A percentile compares a stretch with the other conserved stretches of the same genome.
Evolutionary conservation across 2,888 invertebrate species (phyloP).

Genomic region (Phyllotreta striolata): DNA sequence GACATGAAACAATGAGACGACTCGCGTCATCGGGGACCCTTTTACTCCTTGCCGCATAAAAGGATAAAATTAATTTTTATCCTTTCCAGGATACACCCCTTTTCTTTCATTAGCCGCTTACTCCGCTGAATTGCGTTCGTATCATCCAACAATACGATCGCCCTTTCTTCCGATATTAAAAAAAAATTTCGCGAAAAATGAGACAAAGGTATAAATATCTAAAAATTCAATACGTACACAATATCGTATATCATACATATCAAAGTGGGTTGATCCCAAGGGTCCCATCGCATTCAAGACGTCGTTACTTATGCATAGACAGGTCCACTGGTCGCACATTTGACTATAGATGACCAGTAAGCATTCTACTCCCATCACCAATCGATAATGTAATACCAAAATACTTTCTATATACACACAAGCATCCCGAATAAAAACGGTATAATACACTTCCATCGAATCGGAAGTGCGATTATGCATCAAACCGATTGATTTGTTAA

Average conservation of each 20-base stretch:
- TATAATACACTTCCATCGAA: not conserved
- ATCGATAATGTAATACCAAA: constrained; percentile 16
- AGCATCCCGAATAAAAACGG: constrained; percentile 1
- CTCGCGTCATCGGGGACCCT: constrained; percentile 53
- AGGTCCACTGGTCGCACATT: constrained; percentile 61
- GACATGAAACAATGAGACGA: constrained; percentile 63
- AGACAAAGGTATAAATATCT: constrained; percentile 54
- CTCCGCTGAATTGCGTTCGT: constrained; percentile 22
- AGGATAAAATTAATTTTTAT: constrained; percentile 55
- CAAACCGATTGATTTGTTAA: constrained; percentile 50
- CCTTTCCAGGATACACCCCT: constrained; percentile 46
- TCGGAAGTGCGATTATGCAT: constrained; percentile 41
- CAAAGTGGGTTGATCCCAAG: constrained; percentile 58
- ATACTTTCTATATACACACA: constrained; percentile 1
- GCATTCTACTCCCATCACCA: constrained; percentile 48
- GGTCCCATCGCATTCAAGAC: constrained; percentile 57
- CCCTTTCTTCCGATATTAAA: constrained; percentile 8
- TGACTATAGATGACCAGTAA: constrained; percentile 62
- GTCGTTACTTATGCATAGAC: constrained; percentile 58
- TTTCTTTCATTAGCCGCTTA: constrained; percentile 34
- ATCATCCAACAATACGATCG: constrained; percentile 20
- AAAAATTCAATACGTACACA: constrained; percentile 58
- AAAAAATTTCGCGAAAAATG: constrained; percentile 20
- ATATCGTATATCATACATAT: constrained; percentile 61
- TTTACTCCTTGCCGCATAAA: constrained; percentile 52